Evolutionary conservation across 2,797 vertebrate species (phyloP).

Genomic region (Syncerus caffer): DNA sequence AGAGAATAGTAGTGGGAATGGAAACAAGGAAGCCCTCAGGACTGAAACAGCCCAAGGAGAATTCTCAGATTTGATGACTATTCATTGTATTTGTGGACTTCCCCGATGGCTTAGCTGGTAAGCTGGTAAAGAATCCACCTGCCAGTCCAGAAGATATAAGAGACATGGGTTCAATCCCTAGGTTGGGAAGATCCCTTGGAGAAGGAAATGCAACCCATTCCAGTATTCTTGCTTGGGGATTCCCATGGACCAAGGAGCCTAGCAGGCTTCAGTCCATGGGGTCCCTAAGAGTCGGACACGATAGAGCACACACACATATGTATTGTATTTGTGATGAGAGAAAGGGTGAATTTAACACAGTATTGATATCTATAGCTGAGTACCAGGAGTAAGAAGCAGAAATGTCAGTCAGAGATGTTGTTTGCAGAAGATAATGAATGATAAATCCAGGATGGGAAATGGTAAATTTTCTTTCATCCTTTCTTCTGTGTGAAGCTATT

Average conservation of each 20-base stretch:
- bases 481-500: neutral
- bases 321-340: neutral
- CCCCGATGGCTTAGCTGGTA: neutral
- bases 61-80: neutral
- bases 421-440: neutral
- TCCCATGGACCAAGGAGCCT: neutral
- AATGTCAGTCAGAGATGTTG: neutral
- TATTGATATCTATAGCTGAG: neutral
- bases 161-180: neutral
- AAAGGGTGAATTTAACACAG: neutral
- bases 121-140: neutral
- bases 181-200: neutral
- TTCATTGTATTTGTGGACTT: neutral
- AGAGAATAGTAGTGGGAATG: neutral
- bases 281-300: neutral
- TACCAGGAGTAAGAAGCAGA: neutral
- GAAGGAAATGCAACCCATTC: neutral
- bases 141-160: neutral
- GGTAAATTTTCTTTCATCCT: neutral
- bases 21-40: neutral
- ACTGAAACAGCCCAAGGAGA: neutral
- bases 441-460: neutral
- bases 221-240: neutral
- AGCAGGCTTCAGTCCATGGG: neutral
- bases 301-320: fast-evolving